phyloP scores from a whole-genome alignment of 2,888 invertebrate species.

The Deilephila elpenor region DNA sequence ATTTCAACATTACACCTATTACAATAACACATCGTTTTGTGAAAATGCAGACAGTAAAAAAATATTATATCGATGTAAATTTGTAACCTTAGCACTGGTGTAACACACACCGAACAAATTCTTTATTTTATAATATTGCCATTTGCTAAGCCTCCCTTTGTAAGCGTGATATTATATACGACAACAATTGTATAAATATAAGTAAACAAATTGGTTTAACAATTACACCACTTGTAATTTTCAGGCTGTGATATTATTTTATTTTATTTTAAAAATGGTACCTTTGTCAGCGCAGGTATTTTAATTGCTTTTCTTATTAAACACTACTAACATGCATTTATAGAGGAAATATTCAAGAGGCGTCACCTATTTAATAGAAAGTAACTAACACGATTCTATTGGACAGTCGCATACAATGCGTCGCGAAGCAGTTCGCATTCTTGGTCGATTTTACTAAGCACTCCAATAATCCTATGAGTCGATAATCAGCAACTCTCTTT shows the following conservation, averaged over 20 bases:
- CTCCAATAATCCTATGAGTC: neutral
- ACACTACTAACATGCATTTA: slow-evolving; percentile 23
- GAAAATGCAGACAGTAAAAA: slow-evolving; percentile 40
- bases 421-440: neutral
- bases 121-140: slow-evolving; percentile 9
- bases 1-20: slow-evolving; percentile 1
- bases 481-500: neutral
- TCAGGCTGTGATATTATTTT: slow-evolving; percentile 19
- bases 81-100: slow-evolving; percentile 36
- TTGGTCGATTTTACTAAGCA: neutral
- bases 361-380: slow-evolving; percentile 15
- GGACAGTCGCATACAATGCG: slow-evolving; percentile 1
- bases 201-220: slow-evolving; percentile 14
- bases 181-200: slow-evolving; percentile 23
- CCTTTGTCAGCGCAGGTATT: slow-evolving; percentile 14
- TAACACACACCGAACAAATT: slow-evolving; percentile 32
- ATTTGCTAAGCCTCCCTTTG: slow-evolving; percentile 29
- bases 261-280: neutral
- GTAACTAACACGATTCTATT: slow-evolving; percentile 4
- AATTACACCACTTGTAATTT: slow-evolving; percentile 8
- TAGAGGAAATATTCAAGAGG: slow-evolving; percentile 23
- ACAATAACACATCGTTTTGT: slow-evolving; percentile 30
- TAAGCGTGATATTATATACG: slow-evolving; percentile 29
- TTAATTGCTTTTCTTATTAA: neutral
- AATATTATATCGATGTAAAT: slow-evolving; percentile 42